Base-by-base conservation (phyloP, 53 echinoderm and acorn worm species). In the Glandiceps talaboti region DNA sequence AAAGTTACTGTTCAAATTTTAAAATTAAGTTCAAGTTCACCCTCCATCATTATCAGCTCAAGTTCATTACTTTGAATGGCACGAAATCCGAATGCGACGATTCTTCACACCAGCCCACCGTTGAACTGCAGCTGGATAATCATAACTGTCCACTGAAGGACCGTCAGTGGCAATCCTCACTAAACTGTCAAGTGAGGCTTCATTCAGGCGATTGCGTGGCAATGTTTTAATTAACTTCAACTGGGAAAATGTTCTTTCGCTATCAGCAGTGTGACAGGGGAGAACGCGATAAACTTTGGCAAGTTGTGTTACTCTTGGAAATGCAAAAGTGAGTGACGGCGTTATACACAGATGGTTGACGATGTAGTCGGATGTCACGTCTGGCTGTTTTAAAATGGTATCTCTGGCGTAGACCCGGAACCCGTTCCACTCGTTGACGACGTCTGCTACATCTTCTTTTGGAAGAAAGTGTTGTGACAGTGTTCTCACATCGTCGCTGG, bases 211-310 rank as follows among this genome's bases (percentile, higher is more conserved):
- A 32, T 78, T 78, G 30, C 79, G 32, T 25, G 14, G 79, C 1
- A 31, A 27, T 27, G 79, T 78, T 32, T 78, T 78, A 27, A 78
- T 32, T 1, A 78, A 26, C 31, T 78, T 6, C 10, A 78, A 27
- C 33, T 78, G 79, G 1, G 79, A 78, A 32, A 78, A 78, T 78
- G 79, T 78, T 27, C 79, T 78, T 32, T 78, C 79, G 0, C 31
- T 31, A 78, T 78, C 79, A 27, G 79, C 79, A 32, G 79, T 78
- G 32, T 78, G 79, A 32, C 79, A 78, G 31, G 79, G 0, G 31
- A 31, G n/a, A 26, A 32, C 32, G 27, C 31, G 27, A 20, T 45
- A 12, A 45, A 45, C 20, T 20, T 45, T 45, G 6, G 64, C 64
- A 45, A 45, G 64, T 6, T 20, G 6, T 0, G 27, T 32, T 1